Percentiles rank a stretch among this genome's conserved stretches.
phyloP scores from a whole-genome alignment of 2,797 vertebrate genomes.

The Parauchenoglanis punctatus region DNA sequence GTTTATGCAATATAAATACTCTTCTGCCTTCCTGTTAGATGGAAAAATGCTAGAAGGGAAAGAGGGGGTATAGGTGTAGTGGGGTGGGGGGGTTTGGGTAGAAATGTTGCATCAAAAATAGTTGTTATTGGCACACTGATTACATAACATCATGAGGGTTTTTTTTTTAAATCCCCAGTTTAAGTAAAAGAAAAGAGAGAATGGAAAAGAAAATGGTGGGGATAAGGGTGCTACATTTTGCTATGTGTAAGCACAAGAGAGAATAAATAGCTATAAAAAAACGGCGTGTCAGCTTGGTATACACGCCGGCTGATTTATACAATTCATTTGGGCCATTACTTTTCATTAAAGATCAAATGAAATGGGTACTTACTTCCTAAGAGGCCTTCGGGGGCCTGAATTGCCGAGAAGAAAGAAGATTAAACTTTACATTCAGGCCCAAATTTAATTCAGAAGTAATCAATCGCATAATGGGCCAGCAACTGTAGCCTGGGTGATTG shows the following conservation, averaged over 20 bases:
- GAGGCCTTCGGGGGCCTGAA: slow-evolving; percentile 99
- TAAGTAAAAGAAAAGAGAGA: slow-evolving; percentile 60
- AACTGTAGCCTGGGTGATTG: slow-evolving; percentile 99
- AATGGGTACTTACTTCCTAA: slow-evolving; percentile 99
- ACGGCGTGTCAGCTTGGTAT: slow-evolving; percentile 90
- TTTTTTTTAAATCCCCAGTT: slow-evolving; percentile 50
- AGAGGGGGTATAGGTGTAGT: slow-evolving; percentile 1
- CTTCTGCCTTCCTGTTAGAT: slow-evolving; percentile 70
- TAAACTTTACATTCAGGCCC: slow-evolving; percentile 99
- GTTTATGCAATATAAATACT: slow-evolving; percentile 67
- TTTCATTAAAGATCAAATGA: slow-evolving; percentile 99
- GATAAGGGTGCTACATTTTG: slow-evolving; percentile 63
- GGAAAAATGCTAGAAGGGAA: slow-evolving; percentile 50
- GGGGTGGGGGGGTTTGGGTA: slow-evolving; percentile 3
- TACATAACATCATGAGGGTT: slow-evolving; percentile 40
- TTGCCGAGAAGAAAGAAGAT: slow-evolving; percentile 99
- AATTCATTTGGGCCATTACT: slow-evolving; percentile 99
- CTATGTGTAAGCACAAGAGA: slow-evolving; percentile 65
- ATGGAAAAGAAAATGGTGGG: slow-evolving; percentile 31
- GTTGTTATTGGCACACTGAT: slow-evolving; percentile 47
- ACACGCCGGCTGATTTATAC: slow-evolving; percentile 99
- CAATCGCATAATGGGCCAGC: slow-evolving; percentile 99
- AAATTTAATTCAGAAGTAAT: slow-evolving; percentile 99
- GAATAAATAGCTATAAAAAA: slow-evolving; percentile 71
- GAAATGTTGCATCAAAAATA: slow-evolving; percentile 50